Evolutionary conservation across 2,797 vertebrate species (phyloP), one percentile per base, ranked within the genome.

Genomic region (Takifugu ocellatus): DNA sequence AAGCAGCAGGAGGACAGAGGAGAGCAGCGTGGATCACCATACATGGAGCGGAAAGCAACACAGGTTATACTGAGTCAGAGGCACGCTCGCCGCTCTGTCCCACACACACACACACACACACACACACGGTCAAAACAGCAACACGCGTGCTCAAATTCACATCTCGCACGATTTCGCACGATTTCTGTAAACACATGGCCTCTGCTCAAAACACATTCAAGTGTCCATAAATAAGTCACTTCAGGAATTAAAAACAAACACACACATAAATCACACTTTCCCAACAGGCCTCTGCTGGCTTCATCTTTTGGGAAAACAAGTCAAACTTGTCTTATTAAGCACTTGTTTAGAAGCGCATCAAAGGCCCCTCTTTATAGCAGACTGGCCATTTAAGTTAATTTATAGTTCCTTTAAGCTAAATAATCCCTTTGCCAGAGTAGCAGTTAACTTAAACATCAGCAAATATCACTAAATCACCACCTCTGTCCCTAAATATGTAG

Each of bases 41-140:
- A 91, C 81, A 92, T 88, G 91, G 91, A 92, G 84, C 78, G 88
- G 90, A 92, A 92, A 92, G 70, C 83, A 66, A 64, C 33, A 55
- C 82, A 84, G 79, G 83, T 90, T 87, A 70, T 51, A 76, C 74
- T 84, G 87, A 90, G 78, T 86, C 90, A 87, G 76, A 79, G 75
- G 76, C 68, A 61, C 66, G 53, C 77, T 73, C 46, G 21, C 51
- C 61, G 39, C 59, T 46, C 61, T 1, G 27, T 12, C 56, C 5
- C 54, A 1, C 51, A 16, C 55, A 16, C 46, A 11, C 59, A 46
- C 60, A 16, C 17, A 47, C 17, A 24, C 17, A 27, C 46, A 27
- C 39, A 47, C 16, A 50, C 36, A 58, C 8, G 10, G 56, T 56
- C 29, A 48, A 68, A 66, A 71, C 52, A 56, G 65, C 42, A 57